phyloP scores from a whole-genome alignment of 2,797 vertebrate genomes.

The Micromesistius poutassou region DNA sequence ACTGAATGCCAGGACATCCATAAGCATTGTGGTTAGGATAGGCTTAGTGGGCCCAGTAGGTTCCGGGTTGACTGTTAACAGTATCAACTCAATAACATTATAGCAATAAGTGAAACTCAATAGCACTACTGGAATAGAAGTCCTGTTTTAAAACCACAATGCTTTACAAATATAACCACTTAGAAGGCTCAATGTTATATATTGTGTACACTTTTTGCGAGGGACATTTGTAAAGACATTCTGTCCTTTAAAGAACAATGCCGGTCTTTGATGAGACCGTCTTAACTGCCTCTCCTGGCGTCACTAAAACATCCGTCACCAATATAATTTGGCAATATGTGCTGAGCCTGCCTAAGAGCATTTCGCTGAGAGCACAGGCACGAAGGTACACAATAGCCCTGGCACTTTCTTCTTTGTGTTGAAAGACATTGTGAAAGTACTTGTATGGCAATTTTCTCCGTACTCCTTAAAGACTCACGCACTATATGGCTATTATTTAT shows the following conservation, averaged over 20 bases:
- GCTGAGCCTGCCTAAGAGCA: not conserved
- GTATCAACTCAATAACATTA: too few species aligned
- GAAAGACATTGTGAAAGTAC: not conserved
- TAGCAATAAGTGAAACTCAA: too few species aligned
- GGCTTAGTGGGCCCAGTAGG: too few species aligned
- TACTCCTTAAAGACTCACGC: not conserved
- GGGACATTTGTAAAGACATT: not conserved
- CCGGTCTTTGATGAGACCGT: not conserved
- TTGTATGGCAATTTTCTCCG: too few species aligned
- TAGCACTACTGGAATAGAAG: too few species aligned
- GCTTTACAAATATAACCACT: too few species aligned
- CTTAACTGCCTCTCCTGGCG: not conserved
- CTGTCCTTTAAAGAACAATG: not conserved
- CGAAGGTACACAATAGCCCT: too few species aligned
- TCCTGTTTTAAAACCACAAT: too few species aligned
- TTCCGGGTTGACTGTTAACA: too few species aligned
- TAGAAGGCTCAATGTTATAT: not conserved
- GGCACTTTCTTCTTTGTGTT: too few species aligned
- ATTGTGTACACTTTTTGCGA: not conserved
- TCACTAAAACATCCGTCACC: not conserved
- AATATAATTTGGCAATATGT: not conserved
- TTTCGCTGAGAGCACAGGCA: too few species aligned
- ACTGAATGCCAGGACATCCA: not conserved
- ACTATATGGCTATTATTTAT: not conserved
- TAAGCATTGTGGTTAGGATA: too few species aligned